phyloP scores from a whole-genome alignment of 2,797 vertebrate species.

The Babyrousa celebensis region DNA sequence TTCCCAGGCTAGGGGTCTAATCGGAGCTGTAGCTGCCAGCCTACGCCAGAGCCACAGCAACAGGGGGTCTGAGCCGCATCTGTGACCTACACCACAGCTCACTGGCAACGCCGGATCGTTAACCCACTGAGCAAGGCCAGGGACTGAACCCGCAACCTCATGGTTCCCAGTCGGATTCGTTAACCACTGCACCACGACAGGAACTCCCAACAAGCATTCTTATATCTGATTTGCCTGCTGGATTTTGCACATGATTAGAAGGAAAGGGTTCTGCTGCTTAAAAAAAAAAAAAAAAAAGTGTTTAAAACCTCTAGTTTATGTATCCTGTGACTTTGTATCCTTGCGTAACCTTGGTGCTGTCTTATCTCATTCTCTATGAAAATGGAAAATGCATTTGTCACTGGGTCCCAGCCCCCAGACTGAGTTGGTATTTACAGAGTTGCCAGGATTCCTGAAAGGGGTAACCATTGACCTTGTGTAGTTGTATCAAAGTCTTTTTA shows the following conservation, averaged over 20 bases:
- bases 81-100: too few species aligned
- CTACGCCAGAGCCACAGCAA: too few species aligned
- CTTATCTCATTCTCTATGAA: constrained; percentile 73
- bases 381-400: constrained; percentile 65
- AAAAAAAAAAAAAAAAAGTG: neutral
- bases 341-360: constrained; percentile 46
- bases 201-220: neutral
- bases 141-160: too few species aligned
- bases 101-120: too few species aligned
- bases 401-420: neutral
- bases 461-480: constrained; percentile 16
- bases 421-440: constrained; percentile 53
- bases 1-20: too few species aligned
- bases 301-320: constrained; percentile 38
- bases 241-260: neutral
- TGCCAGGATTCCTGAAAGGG: neutral
- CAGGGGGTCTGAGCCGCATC: too few species aligned
- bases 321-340: neutral
- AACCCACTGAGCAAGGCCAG: too few species aligned
- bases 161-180: too few species aligned
- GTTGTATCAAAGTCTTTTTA: constrained; percentile 41
- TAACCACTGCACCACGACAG: too few species aligned
- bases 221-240: neutral
- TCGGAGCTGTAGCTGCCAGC: too few species aligned
- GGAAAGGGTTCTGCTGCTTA: constrained; percentile 32